A percentile compares a stretch with the other conserved stretches of the same genome.
Conservation (phyloP, 2,888 invertebrate genomes). For the Callyntrura guangdongensis region DNA sequence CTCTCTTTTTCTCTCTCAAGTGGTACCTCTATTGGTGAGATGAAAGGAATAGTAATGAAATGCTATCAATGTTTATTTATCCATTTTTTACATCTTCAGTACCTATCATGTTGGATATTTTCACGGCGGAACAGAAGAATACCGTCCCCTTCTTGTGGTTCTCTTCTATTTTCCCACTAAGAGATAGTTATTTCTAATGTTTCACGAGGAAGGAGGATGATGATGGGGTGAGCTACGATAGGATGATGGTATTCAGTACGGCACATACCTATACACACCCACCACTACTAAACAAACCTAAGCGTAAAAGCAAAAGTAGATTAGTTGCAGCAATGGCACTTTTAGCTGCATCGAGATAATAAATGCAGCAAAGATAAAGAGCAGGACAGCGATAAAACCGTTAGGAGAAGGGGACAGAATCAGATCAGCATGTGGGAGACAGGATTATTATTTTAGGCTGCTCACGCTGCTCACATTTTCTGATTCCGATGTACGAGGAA, state of each 20-base stretch:
- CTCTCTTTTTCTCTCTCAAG: conserved; percentile 52
- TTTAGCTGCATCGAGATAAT: conserved; percentile 10
- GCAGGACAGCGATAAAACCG: conserved; percentile 21
- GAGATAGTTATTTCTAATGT: conserved; percentile 74
- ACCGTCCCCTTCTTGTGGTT: conserved; percentile 10
- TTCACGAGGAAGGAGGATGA: conserved; percentile 12
- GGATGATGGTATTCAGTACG: background rate
- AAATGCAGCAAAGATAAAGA: background rate
- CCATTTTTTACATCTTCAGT: conserved; percentile 33
- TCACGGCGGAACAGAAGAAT: background rate
- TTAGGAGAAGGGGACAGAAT: conserved; percentile 13
- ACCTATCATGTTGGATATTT: conserved; percentile 29
- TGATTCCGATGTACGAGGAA: background rate
- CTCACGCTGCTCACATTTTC: conserved; percentile 28
- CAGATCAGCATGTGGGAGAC: conserved; percentile 44
- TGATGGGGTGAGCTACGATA: background rate
- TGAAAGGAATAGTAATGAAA: conserved; percentile 64
- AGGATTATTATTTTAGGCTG: conserved; percentile 68
- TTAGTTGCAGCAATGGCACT: conserved; percentile 59
- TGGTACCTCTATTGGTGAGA: conserved; percentile 58
- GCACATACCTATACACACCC: no score
- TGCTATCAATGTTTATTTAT: conserved; percentile 2
- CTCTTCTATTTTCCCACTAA: no score
- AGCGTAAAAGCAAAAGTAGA: conserved; percentile 10
- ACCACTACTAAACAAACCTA: background rate